Evolutionary conservation across 2,888 invertebrate species (phyloP), one percentile per base, ranked within the genome.

Genomic region (Nasonia oneida): DNA sequence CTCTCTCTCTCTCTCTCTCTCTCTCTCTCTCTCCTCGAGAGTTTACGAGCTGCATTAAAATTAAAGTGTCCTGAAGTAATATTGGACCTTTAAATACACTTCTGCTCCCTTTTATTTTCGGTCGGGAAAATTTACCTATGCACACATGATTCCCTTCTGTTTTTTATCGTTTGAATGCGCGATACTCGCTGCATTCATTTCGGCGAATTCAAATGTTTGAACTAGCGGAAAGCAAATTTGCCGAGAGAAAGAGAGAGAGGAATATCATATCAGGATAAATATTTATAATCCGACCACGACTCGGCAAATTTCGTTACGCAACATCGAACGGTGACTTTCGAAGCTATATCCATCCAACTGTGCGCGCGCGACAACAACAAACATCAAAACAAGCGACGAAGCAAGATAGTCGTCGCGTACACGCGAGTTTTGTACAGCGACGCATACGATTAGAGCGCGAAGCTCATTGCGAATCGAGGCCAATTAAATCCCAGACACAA

Each of bases 401-500:
- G 10, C 10, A 47, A 47, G 10, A 29, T 29, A 47, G 10, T 47
- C 15, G 57, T 57, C 57, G 53, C 57, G 18, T 15, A n/a, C n/a
- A 29, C 1, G 29, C 29, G 1, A 15, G 57, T n/a, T 15, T 57
- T n/a, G 57, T 6, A 29, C 12, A 15, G 29, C 1, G 33, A 67
- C 14, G 8, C 67, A 33, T 33, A 67, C 14, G 12, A 33, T 29
- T 67, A 67, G 3, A 37, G 37, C 37, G 15, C 37, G 15, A 67
- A 67, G 12, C 67, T 29, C 67, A 15, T 15, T 15, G 50, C 73
- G 79, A 79, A 84, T 79, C 84, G 84, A 23, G 67, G 80, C 50
- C 81, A 84, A 84, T 84, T 84, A 80, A 80, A 76, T 80, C 70
- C 70, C 80, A 84, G 75, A 67, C 61, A 70, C 47, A 75, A 81